A percentile compares a stretch with the other conserved stretches of the same genome.
Conservation (phyloP, 2,888 invertebrate genomes). For the Ceraclea dissimilis region DNA sequence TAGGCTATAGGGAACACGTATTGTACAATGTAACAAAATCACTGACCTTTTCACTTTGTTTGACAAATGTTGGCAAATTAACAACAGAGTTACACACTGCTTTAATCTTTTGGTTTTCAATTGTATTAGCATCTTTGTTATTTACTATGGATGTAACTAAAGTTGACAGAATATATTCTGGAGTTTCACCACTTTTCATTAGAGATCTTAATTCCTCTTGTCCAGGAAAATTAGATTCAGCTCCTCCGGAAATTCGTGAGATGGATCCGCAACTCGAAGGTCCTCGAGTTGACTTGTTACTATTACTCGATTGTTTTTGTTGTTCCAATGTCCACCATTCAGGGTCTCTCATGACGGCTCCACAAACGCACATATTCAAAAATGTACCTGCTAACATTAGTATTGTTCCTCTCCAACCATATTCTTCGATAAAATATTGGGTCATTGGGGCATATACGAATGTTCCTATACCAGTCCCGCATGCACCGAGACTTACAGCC, state of each 20-base stretch:
- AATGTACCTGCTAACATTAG: conserved; percentile 76
- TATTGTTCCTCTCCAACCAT: conserved; percentile 80
- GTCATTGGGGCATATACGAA: conserved; percentile 83
- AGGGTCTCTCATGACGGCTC: conserved; percentile 80
- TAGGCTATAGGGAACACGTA: too few relatives aligned
- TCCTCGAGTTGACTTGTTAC: conserved; percentile 46
- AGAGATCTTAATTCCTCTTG: conserved; percentile 60
- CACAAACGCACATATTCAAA: conserved; percentile 78
- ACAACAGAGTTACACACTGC: conserved; percentile 57
- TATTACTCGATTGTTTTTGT: conserved; percentile 42
- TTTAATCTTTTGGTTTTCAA: conserved; percentile 39
- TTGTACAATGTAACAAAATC: too few relatives aligned
- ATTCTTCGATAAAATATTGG: conserved; percentile 66
- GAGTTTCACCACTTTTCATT: conserved; percentile 62
- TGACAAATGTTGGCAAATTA: conserved; percentile 67
- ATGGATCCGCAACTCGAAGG: conserved; percentile 47
- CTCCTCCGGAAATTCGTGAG: conserved; percentile 45
- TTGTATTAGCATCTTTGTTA: conserved; percentile 42
- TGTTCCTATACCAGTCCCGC: conserved; percentile 85
- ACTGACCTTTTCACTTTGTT: conserved; percentile 57
- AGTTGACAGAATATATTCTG: conserved; percentile 57
- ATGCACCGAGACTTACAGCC: conserved; percentile 81
- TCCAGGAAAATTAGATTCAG: conserved; percentile 53
- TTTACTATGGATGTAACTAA: conserved; percentile 53
- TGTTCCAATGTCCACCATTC: conserved; percentile 70